Percentiles rank a stretch among this genome's conserved stretches.
Conservation (phyloP, 2,888 invertebrate genomes). For the Corythucha ciliata region DNA sequence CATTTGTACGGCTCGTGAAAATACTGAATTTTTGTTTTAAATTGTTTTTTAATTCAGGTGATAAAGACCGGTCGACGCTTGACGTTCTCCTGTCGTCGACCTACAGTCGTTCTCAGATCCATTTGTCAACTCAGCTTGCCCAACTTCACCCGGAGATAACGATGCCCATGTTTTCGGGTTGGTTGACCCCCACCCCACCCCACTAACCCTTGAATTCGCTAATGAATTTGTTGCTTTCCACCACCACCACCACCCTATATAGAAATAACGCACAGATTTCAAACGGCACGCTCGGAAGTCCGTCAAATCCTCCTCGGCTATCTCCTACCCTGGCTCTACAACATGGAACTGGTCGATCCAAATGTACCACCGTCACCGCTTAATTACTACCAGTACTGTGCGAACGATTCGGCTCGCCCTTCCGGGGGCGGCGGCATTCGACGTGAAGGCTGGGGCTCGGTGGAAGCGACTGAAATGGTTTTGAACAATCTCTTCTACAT, state of each 20-base stretch:
- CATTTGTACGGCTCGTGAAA: no score
- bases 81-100: constrained; percentile 78
- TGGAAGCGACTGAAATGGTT: constrained; percentile 99
- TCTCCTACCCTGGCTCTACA: constrained; percentile 92
- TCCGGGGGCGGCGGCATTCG: constrained; percentile 56
- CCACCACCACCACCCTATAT: constrained; percentile 30
- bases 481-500: constrained; percentile 97
- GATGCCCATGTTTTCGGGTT: constrained; percentile 99
- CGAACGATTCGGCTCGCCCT: constrained; percentile 45
- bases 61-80: constrained; percentile 61
- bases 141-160: constrained; percentile 93
- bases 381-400: constrained; percentile 65
- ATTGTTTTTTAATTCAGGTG: constrained; percentile 42
- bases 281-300: constrained; percentile 88
- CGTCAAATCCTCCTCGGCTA: constrained; percentile 85
- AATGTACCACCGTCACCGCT: constrained; percentile 77
- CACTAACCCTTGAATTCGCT: background rate
- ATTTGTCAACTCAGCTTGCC: constrained; percentile 84
- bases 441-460: constrained; percentile 93
- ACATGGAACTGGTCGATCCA: constrained; percentile 96
- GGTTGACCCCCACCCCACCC: constrained; percentile 34
- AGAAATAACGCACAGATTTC: constrained; percentile 96
- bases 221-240: background rate
- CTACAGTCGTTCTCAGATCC: constrained; percentile 86
- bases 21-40: no score